A percentile compares a stretch with the other conserved stretches of the same genome.
Evolutionary conservation across 2,888 invertebrate genomes (phyloP).

Genomic region (Linnaemya tessellans): DNA sequence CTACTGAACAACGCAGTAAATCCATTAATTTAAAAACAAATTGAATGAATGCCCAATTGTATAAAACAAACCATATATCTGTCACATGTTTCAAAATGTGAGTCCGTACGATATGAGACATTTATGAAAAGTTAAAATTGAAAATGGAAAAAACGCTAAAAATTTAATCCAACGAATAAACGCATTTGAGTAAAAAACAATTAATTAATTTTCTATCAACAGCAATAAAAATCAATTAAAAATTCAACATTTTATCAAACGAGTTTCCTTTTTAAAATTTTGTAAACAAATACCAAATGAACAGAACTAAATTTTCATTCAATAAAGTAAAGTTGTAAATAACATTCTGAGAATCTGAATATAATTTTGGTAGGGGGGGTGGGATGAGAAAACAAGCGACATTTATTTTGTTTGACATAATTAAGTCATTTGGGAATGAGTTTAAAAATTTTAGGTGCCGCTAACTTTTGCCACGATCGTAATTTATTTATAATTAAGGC

Average conservation of each 20-base stretch:
- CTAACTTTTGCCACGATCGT: not conserved
- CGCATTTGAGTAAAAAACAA: constrained; percentile 43
- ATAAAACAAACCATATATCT: constrained; percentile 51
- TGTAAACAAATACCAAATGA: constrained; percentile 16
- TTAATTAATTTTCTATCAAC: constrained; percentile 61
- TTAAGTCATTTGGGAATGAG: constrained; percentile 67
- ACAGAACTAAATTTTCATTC: constrained; percentile 18
- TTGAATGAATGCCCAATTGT: constrained; percentile 58
- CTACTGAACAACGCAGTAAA: constrained; percentile 11
- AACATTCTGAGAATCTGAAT: constrained; percentile 27
- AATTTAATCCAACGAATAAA: not conserved
- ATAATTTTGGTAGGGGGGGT: not conserved
- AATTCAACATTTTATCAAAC: constrained; percentile 35
- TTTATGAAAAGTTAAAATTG: constrained; percentile 46
- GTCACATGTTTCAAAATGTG: constrained; percentile 15
- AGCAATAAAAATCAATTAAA: constrained; percentile 50
- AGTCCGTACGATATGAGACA: constrained; percentile 6
- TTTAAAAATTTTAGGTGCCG: not conserved
- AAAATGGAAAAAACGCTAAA: constrained; percentile 6
- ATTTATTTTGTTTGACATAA: constrained; percentile 18
- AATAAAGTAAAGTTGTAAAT: constrained; percentile 15
- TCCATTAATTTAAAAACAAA: constrained; percentile 23
- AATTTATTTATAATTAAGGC: not conserved
- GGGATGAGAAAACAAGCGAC: not conserved
- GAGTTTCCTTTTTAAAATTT: constrained; percentile 13